phyloP scores from a whole-genome alignment of 2,113 vertebrate genomes.

The Cyprinodon brontotheroides region DNA sequence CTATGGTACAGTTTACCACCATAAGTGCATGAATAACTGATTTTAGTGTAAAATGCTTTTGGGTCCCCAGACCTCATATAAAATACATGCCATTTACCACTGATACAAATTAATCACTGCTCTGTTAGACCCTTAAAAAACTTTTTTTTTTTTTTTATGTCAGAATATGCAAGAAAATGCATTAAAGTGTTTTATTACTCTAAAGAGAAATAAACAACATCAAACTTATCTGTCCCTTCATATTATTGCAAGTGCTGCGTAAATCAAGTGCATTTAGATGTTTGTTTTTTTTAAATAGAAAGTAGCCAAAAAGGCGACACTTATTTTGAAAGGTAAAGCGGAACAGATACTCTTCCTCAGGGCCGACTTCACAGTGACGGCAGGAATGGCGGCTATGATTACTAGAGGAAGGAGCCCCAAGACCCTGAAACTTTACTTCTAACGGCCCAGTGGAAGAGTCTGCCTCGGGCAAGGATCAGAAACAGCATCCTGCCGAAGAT shows the following conservation, averaged over 20 bases:
- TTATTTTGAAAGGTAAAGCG: constrained; percentile 48
- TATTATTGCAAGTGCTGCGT: not conserved
- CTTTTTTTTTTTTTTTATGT: no score
- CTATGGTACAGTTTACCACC: no score
- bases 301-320: not conserved
- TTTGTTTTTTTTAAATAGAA: not conserved
- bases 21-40: no score
- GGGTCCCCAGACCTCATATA: no score
- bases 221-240: not conserved
- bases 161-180: no score
- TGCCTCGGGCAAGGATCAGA: constrained; percentile 29
- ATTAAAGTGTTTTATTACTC: no score
- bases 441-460: constrained; percentile 59
- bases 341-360: constrained; percentile 4
- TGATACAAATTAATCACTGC: no score
- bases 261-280: not conserved
- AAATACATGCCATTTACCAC: no score
- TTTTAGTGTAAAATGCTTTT: no score
- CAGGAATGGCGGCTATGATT: constrained; percentile 83
- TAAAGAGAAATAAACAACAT: no score
- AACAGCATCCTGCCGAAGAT: constrained; percentile 23
- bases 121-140: no score
- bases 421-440: constrained; percentile 82
- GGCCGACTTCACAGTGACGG: constrained; percentile 41
- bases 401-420: constrained; percentile 76